These are phyloP conservation scores for Acanthosepion lycidas DNA, from an alignment of 2,888 invertebrate species.

Conservation along the genomic window DNA sequence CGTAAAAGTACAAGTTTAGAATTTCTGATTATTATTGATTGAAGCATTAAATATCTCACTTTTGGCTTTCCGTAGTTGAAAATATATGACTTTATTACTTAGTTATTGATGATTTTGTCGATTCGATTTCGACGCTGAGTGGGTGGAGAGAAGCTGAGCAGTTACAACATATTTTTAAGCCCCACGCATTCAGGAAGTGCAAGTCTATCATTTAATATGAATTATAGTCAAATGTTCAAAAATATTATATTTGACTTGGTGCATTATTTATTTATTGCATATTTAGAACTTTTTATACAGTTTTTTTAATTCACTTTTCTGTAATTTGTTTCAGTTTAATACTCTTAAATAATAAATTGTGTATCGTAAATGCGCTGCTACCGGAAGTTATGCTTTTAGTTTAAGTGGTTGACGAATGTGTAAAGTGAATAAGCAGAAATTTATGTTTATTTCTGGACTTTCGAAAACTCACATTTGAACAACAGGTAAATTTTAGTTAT, in stretches of 20 bases:
- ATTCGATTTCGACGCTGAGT: background rate
- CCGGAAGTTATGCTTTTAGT: background rate
- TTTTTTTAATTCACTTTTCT: background rate
- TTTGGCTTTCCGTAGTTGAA: conserved; percentile 16
- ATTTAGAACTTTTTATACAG: background rate
- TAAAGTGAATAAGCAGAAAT: background rate
- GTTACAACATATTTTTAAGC: background rate
- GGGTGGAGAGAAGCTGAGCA: background rate
- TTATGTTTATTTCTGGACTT: background rate
- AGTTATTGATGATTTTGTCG: conserved; percentile 1
- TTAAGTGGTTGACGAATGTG: background rate
- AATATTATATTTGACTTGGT: background rate
- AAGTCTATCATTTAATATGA: background rate
- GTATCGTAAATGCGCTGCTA: background rate
- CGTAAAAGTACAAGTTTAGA: background rate
- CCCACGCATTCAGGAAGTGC: conserved; percentile 7
- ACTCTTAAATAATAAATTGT: too few relatives aligned
- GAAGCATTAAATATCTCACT: background rate
- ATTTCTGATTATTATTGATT: background rate
- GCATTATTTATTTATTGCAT: background rate
- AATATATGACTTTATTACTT: conserved; percentile 40
- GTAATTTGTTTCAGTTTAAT: background rate
- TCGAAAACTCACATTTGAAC: background rate
- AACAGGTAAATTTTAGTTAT: background rate
- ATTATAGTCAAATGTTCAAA: background rate